Conservation (phyloP, 2,113 vertebrate genomes). For the Epinephelus moara region DNA sequence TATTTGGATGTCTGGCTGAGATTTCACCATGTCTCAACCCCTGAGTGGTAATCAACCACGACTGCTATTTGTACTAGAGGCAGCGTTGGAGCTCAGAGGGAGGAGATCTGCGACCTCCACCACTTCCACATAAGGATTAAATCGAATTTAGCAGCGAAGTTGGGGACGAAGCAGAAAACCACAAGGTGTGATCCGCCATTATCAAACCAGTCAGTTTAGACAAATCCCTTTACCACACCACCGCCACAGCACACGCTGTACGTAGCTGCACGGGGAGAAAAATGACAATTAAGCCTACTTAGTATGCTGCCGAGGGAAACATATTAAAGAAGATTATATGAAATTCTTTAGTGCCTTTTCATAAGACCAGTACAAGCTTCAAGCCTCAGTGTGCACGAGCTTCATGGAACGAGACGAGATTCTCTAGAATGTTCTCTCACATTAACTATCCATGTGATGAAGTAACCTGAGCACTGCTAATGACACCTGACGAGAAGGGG, state of each 20-base stretch:
- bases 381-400: slow-evolving; percentile 51
- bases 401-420: slow-evolving; percentile 5
- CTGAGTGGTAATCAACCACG: slow-evolving; percentile 62
- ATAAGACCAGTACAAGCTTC: slow-evolving; percentile 58
- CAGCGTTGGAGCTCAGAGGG: slow-evolving; percentile 24
- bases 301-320: slow-evolving; percentile 63
- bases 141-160: slow-evolving; percentile 25
- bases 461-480: not conserved
- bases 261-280: slow-evolving; percentile 31
- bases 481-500: no score
- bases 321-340: slow-evolving; percentile 77
- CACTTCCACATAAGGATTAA: slow-evolving; percentile 49
- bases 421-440: slow-evolving; percentile 39
- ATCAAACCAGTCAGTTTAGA: slow-evolving; percentile 66
- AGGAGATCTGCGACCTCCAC: slow-evolving; percentile 23
- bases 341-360: slow-evolving; percentile 77
- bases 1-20: slow-evolving; percentile 68
- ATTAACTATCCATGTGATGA: not conserved
- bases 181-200: slow-evolving; percentile 56
- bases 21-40: slow-evolving; percentile 60
- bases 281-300: slow-evolving; percentile 78
- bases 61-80: slow-evolving; percentile 59
- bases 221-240: slow-evolving; percentile 52
- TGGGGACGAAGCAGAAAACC: slow-evolving; percentile 26
- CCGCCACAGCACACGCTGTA: slow-evolving; percentile 34